Evolutionary conservation across 2,113 vertebrate genomes (phyloP).

Genomic region (Clarias magur): DNA sequence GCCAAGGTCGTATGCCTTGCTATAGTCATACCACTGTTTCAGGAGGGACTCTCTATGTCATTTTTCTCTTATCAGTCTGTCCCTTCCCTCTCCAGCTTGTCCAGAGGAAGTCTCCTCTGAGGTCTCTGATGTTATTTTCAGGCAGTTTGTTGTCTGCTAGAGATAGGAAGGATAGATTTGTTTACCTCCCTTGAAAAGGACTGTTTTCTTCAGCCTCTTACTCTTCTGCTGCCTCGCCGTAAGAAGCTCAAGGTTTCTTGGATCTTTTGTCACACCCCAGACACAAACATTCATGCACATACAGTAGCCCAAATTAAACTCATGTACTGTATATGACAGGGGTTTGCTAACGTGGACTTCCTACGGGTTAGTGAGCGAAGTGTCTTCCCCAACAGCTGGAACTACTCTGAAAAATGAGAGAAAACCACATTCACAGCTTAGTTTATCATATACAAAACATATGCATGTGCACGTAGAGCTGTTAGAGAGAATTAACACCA

Average conservation of each 20-base stretch:
- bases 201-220: not conserved
- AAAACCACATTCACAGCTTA: slow-evolving; percentile 33
- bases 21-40: slow-evolving; percentile 35
- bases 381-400: slow-evolving; percentile 1
- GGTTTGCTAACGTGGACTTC: not conserved
- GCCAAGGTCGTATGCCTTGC: slow-evolving; percentile 5
- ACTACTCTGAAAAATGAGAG: slow-evolving; percentile 23
- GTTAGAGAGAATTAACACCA: slow-evolving; percentile 20
- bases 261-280: not conserved
- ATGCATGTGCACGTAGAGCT: not conserved
- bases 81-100: slow-evolving; percentile 37
- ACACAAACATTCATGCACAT: not conserved
- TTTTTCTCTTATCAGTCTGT: slow-evolving; percentile 34
- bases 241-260: not conserved
- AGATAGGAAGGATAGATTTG: slow-evolving; percentile 65
- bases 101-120: slow-evolving; percentile 66
- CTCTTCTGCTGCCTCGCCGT: not conserved
- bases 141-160: slow-evolving; percentile 61
- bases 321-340: not conserved
- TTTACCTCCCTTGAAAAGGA: slow-evolving; percentile 42
- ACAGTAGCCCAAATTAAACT: not conserved
- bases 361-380: not conserved
- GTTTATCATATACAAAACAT: slow-evolving; percentile 5
- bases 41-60: slow-evolving; percentile 36
- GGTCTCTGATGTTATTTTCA: slow-evolving; percentile 70